phyloP scores from a whole-genome alignment of 2,797 vertebrate genomes.

The Avahi laniger region DNA sequence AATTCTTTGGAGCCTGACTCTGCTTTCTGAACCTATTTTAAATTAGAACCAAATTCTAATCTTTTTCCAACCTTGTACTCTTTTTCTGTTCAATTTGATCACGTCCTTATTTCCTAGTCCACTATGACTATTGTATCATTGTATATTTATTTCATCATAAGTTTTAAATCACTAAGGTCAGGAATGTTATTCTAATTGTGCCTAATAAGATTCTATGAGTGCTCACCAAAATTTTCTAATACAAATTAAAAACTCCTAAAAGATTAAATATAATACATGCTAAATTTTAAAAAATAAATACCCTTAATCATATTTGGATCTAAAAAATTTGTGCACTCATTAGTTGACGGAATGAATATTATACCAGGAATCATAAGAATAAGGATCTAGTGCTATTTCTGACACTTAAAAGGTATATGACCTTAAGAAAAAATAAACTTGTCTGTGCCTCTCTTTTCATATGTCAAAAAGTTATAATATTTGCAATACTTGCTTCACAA shows the following conservation, averaged over 20 bases:
- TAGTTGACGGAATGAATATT: background rate
- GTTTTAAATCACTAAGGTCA: background rate
- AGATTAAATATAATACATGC: background rate
- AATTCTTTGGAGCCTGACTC: background rate
- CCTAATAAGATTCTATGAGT: background rate
- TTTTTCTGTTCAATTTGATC: background rate
- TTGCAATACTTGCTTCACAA: background rate
- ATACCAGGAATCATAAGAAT: background rate
- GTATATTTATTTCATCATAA: background rate
- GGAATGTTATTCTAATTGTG: background rate
- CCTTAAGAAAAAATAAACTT: background rate
- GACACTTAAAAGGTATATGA: background rate
- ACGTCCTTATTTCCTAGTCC: background rate
- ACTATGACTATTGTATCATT: background rate
- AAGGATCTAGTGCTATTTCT: background rate
- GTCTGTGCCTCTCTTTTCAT: background rate
- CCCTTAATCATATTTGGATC: background rate
- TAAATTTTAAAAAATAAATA: background rate
- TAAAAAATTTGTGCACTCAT: background rate
- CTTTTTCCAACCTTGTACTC: background rate
- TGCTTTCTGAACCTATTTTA: constrained; percentile 11
- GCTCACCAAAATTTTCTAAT: background rate
- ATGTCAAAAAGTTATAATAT: background rate
- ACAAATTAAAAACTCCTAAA: constrained; percentile 6
- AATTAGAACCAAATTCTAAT: background rate